phyloP scores from a whole-genome alignment of 2,113 vertebrate species.

The Bos javanicus region DNA sequence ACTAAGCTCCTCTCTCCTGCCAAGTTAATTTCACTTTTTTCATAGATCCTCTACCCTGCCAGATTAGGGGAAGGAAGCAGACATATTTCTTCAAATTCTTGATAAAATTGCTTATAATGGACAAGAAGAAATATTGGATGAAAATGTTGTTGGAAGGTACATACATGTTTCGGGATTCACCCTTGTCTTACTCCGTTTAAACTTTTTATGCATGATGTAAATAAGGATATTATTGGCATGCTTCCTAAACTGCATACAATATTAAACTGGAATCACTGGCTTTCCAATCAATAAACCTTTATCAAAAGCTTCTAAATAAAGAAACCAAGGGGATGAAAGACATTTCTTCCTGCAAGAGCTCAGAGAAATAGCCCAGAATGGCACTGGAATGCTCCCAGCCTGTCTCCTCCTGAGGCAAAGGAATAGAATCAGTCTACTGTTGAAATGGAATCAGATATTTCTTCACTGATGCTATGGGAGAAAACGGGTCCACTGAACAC shows the following conservation, averaged over 20 bases:
- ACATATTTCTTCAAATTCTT: background rate
- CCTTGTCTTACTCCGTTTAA: background rate
- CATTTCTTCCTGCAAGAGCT: background rate
- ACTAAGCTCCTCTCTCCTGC: background rate
- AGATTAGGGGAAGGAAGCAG: background rate
- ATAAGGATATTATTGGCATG: background rate
- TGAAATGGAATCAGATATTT: background rate
- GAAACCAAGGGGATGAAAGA: background rate
- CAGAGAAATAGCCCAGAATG: background rate
- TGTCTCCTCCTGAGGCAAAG: background rate
- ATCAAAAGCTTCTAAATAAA: background rate
- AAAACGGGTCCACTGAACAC: background rate
- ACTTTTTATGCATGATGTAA: background rate
- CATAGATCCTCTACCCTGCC: background rate
- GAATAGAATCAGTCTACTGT: background rate
- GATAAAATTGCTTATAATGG: background rate
- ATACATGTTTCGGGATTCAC: background rate
- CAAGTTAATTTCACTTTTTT: background rate
- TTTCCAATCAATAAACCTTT: background rate
- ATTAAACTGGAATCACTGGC: background rate
- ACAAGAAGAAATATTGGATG: background rate
- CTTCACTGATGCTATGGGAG: background rate
- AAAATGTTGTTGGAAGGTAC: background rate
- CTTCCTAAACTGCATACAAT: background rate
- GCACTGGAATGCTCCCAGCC: background rate